A percentile compares a stretch with the other conserved stretches of the same genome.
Evolutionary conservation across 2,113 vertebrate genomes (phyloP).

Genomic region (Spea bombifrons): DNA sequence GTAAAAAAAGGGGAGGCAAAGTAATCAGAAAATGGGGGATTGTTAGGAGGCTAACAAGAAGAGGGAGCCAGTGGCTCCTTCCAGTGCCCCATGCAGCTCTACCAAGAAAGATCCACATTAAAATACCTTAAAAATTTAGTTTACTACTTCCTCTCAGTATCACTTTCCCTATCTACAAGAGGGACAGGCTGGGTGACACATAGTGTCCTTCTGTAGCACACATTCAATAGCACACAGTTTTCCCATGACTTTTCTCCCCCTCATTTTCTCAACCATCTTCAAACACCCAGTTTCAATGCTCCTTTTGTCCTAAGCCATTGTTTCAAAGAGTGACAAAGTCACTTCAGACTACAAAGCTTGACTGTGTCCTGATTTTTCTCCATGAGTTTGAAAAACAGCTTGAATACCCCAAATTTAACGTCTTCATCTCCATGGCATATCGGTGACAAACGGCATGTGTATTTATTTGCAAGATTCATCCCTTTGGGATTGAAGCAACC

Average conservation of each 20-base stretch:
- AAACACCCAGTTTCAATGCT: neutral
- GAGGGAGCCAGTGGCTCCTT: no score
- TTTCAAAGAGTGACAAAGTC: conserved; percentile 19
- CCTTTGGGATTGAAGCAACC: neutral
- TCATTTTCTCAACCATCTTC: conserved; percentile 13
- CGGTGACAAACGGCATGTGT: neutral
- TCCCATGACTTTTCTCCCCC: conserved; percentile 13
- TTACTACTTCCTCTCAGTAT: no score
- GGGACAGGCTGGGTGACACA: no score
- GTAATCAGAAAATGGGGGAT: no score
- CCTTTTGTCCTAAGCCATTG: conserved; percentile 11
- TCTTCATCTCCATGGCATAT: neutral
- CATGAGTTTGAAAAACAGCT: neutral
- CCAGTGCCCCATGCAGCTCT: no score
- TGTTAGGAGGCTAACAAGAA: no score
- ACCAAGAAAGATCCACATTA: no score
- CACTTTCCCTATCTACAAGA: no score
- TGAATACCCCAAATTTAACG: neutral
- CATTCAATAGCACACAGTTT: neutral
- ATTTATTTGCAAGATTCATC: neutral
- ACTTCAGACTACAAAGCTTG: conserved; percentile 21
- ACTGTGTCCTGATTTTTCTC: conserved; percentile 4
- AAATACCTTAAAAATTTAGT: no score
- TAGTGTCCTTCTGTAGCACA: no score
- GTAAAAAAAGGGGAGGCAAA: no score